These are phyloP conservation scores for Apodemus sylvaticus DNA, from an alignment of 2,113 vertebrate species.

Conservation along the genomic window DNA sequence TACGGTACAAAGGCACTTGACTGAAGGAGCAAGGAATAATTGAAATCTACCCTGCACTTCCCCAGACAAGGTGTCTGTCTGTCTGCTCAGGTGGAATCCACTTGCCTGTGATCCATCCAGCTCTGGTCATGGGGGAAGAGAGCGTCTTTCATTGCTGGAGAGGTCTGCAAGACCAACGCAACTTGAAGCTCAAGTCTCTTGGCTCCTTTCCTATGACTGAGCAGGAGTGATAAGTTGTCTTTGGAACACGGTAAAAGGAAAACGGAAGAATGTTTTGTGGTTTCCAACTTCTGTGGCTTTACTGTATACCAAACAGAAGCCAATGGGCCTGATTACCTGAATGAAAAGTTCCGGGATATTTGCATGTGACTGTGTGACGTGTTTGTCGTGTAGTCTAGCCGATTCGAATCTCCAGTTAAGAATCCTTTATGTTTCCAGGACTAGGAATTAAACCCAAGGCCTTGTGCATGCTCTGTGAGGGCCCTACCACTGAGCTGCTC, in stretches of 20 bases:
- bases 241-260: background rate
- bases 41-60: background rate
- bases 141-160: background rate
- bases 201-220: background rate
- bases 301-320: background rate
- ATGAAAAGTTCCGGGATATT: conserved; percentile 10
- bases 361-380: background rate
- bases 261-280: background rate
- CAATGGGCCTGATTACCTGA: background rate
- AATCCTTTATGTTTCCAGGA: background rate
- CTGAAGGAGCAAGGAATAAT: background rate
- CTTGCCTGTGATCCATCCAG: background rate
- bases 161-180: background rate
- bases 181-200: background rate
- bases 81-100: background rate
- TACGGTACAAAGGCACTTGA: background rate
- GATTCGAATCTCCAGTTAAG: background rate
- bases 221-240: background rate
- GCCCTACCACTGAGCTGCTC: background rate
- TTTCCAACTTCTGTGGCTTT: background rate
- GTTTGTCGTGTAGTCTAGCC: background rate
- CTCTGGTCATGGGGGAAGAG: background rate
- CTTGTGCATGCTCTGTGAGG: background rate
- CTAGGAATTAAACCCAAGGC: background rate
- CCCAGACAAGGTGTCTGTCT: background rate